Base-by-base conservation (phyloP, 2,797 vertebrate genomes). In the Strix occidentalis region DNA sequence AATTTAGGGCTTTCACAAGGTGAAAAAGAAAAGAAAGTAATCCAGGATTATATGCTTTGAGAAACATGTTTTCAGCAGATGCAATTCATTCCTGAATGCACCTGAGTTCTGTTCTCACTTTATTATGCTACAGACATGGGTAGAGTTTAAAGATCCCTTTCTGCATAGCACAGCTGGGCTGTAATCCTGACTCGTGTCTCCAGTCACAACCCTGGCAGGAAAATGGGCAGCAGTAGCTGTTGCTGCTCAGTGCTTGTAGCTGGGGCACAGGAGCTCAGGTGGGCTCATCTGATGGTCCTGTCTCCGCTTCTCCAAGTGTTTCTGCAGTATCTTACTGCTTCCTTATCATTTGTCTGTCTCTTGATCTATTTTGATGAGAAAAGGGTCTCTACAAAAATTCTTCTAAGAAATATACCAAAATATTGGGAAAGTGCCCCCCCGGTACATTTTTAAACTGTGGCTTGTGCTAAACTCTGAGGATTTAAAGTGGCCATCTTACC, bases 221-320 rank as follows among this genome's bases (percentile, higher is more conserved):
- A n/a, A 63, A 71, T 1, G 12, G 23, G 9, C 17, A 61, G 13
- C 0, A 2, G 29, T 17, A 29, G 39, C 9, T 46, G 17, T 37
- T 72, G n/a, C 3, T 12, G 25, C 11, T 60, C 0, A 2, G 14
- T 35, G 35, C 3, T 58, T 4, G 0, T 54, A 33, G 28, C 43
- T 53, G 35, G 7, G 50, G 31, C 24, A 10, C 0, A 1, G 51
- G 41, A 83, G 13, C 61, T 56, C 14, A 39, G 18, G 7, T 53
- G 13, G 6, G 9, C 48, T 82, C 37, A 6, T 39, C 18, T 2
- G 4, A 10, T 0, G 2, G 18, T 79, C 61, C 53, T 37, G 23
- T 33, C 77, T 80, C 85, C 25, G 16, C 12, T 80, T 82, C 46
- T 84, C 28, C 2, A 2, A 23, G 31, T 41, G 50, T 56, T 81